Base-by-base conservation (phyloP, 2,113 vertebrate species). In the Ictalurus punctatus region DNA sequence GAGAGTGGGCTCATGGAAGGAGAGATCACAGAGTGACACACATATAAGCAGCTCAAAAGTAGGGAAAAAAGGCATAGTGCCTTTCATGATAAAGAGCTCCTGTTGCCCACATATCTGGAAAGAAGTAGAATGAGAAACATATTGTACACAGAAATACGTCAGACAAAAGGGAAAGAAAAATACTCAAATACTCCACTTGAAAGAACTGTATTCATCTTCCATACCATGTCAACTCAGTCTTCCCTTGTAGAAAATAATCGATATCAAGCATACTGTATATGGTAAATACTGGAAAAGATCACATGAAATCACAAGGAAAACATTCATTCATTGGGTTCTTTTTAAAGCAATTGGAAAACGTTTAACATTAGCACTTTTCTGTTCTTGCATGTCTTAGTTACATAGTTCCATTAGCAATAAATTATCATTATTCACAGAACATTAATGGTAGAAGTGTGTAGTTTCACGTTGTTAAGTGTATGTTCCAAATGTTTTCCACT, bases 21-120 rank as follows among this genome's bases (percentile, higher is more conserved):
- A 90, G 90, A 90, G 93, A 93, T 92, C 92, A 93, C 92, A n/a
- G 90, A 92, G 88, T 94, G 93, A 83, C 81, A 95, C 93, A 95
- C 67, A 89, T 88, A 90, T 90, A 92, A 92, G 91, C 83, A 76
- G 83, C 83, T 88, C 76, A 71, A 44, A 85, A 61, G 44, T 10
- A 83, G 87, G 27, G 52, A 40, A 37, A 59, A 89, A 21, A 83
- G 63, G 82, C 85, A 89, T 85, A 89, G 78, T 86, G 59, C 86
- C 85, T 91, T 90, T 90, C 87, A 40, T 79, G 87, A 90, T 91
- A 91, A 90, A 88, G 82, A 73, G 84, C 54, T 87, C 61, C 88
- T 76, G 89, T 94, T 94, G 94, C 94, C 86, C 88, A 90, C 84
- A 88, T 76, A 89, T 92, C 86, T 92, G 86, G 89, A 93, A 89